phyloP scores from a whole-genome alignment of 2,113 vertebrate genomes.

The Mobula birostris region DNA sequence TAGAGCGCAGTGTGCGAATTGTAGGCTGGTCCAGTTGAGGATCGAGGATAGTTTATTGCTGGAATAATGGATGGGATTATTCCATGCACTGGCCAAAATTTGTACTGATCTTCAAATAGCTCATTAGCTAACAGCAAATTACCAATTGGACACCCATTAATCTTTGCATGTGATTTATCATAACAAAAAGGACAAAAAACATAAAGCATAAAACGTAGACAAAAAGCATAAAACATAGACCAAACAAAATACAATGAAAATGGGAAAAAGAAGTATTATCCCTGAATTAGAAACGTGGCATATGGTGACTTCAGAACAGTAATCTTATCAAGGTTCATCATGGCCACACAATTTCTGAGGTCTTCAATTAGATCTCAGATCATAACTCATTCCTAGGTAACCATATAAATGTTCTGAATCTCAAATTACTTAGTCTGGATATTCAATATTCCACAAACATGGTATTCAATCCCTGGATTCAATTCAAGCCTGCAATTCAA shows the following conservation, averaged over 20 bases:
- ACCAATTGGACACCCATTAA: background rate
- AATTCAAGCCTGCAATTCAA: background rate
- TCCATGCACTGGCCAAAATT: background rate
- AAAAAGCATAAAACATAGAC: background rate
- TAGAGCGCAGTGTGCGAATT: background rate
- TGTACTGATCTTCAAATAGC: conserved; percentile 19
- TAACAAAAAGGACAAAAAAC: background rate
- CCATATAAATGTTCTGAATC: background rate
- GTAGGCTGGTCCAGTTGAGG: background rate
- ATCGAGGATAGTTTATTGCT: background rate
- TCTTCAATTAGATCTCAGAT: background rate
- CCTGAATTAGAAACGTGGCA: background rate
- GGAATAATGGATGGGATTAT: conserved; percentile 30
- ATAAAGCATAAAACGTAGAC: background rate
- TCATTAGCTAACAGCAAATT: conserved; percentile 14
- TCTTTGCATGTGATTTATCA: conserved; percentile 1
- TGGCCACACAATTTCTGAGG: background rate
- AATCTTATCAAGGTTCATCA: background rate
- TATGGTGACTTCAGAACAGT: background rate
- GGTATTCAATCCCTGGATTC: background rate
- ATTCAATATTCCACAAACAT: background rate
- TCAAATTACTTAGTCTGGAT: background rate
- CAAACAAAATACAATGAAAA: background rate
- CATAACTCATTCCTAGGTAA: background rate
- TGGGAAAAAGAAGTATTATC: background rate